A percentile compares a stretch with the other conserved stretches of the same genome.
Evolutionary conservation across 1,140 invertebrate genomes (phyloP).

Genomic region (Drosophila ohnishii): DNA sequence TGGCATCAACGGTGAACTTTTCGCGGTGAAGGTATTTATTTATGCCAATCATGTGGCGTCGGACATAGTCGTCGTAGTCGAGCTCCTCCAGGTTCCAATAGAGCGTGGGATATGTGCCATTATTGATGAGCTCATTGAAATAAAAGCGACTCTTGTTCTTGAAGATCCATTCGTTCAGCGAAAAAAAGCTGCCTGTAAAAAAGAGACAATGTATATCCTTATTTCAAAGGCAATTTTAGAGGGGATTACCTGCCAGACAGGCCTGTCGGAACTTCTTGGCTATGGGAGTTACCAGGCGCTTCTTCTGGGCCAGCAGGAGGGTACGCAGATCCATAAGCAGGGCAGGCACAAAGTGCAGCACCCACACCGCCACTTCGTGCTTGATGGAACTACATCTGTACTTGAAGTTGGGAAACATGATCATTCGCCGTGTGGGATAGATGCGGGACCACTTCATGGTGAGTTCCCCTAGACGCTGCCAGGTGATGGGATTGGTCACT

Average conservation of each 20-base stretch:
- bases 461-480: conserved; percentile 89
- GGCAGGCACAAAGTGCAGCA: conserved; percentile 91
- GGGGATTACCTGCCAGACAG: conserved; percentile 84
- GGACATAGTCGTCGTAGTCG: conserved; percentile 88
- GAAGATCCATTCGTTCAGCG: conserved; percentile 94
- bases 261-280: conserved; percentile 91
- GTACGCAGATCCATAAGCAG: conserved; percentile 88
- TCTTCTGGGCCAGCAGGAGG: conserved; percentile 87
- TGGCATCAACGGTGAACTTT: conserved; percentile 86
- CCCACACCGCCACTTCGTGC: conserved; percentile 88
- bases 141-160: conserved; percentile 88
- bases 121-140: conserved; percentile 83
- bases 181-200: conserved; percentile 91
- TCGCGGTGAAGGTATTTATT: conserved; percentile 91
- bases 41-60: conserved; percentile 90
- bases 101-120: conserved; percentile 47
- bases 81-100: conserved; percentile 83
- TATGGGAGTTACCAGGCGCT: conserved; percentile 94
- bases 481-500: conserved; percentile 91
- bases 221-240: fast-evolving
- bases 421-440: conserved; percentile 91
- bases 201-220: fast-evolving
- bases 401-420: conserved; percentile 93
- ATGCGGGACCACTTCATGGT: conserved; percentile 88
- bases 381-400: conserved; percentile 89